These are phyloP conservation scores for Parotia lawesii DNA, from an alignment of 2,113 vertebrate genomes.

Conservation along the genomic window DNA sequence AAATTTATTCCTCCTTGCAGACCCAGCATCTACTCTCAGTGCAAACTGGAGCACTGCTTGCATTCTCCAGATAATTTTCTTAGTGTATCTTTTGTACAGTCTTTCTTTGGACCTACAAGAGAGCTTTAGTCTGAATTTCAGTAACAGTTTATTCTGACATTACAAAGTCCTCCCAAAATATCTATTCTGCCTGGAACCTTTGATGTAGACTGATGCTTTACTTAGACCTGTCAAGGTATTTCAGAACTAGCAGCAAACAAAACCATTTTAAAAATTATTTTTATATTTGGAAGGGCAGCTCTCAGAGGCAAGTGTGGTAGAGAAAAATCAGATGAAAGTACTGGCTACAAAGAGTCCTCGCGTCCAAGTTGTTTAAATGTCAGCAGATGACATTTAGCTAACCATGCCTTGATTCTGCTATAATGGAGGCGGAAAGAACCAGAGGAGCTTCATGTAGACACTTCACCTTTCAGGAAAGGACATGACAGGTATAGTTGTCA, in stretches of 20 bases:
- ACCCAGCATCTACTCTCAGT: neutral
- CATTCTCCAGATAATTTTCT: neutral
- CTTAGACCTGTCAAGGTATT: neutral
- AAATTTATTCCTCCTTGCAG: constrained; percentile 1
- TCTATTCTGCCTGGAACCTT: neutral
- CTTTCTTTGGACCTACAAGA: neutral
- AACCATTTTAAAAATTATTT: neutral
- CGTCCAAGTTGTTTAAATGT: neutral
- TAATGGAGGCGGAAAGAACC: neutral
- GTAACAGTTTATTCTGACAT: neutral
- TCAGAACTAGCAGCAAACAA: constrained; percentile 21
- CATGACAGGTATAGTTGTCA: neutral
- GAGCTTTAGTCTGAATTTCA: constrained; percentile 5
- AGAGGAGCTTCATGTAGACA: neutral
- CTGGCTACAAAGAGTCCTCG: neutral
- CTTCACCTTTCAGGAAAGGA: neutral
- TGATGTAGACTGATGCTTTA: neutral
- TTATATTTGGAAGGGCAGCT: neutral
- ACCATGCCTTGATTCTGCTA: neutral
- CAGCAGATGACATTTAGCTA: neutral
- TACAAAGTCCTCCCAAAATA: constrained; percentile 2
- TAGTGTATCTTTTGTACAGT: neutral
- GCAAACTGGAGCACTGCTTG: neutral
- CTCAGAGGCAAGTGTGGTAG: neutral
- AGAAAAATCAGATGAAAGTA: neutral